Conservation (phyloP, 2,888 invertebrate genomes). For the Drosophila neotestacea region DNA sequence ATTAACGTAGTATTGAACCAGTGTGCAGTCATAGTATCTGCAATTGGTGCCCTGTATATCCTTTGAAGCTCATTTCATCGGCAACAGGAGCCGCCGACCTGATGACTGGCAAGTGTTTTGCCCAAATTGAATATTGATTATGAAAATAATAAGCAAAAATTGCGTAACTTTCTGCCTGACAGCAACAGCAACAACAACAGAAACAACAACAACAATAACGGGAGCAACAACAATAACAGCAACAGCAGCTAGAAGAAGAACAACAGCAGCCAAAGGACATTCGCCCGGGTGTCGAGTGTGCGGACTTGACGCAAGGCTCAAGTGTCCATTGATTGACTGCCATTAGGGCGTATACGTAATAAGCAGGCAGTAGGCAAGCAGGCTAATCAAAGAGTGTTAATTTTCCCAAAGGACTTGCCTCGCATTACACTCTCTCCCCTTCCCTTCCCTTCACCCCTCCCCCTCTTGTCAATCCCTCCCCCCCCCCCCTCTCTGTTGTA, state of each 20-base stretch:
- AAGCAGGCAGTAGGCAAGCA: constrained; percentile 44
- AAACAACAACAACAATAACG: constrained; percentile 23
- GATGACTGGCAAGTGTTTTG: constrained; percentile 75
- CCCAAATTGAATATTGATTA: constrained; percentile 81
- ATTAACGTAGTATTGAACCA: constrained; percentile 4
- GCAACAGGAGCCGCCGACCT: constrained; percentile 33
- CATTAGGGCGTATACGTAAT: constrained; percentile 81
- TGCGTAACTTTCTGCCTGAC: constrained; percentile 78
- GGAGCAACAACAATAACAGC: constrained; percentile 14
- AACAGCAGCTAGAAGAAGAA: neutral
- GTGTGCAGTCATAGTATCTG: constrained; percentile 44
- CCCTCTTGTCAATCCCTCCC: too few relatives aligned
- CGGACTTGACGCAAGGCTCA: constrained; percentile 63
- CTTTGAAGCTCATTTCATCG: constrained; percentile 67
- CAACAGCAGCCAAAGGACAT: constrained; percentile 30
- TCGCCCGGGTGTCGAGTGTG: constrained; percentile 16
- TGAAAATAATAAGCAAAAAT: constrained; percentile 83
- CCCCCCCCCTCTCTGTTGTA: neutral
- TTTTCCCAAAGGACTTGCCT: constrained; percentile 77
- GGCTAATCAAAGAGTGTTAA: constrained; percentile 81
- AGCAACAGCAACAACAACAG: constrained; percentile 50
- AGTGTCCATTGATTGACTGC: constrained; percentile 81
- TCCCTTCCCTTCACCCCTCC: constrained; percentile 5
- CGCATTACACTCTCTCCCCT: constrained; percentile 21
- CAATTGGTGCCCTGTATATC: constrained; percentile 30